These are phyloP conservation scores for Rhadina sibilatrix DNA, from an alignment of 2,113 vertebrate genomes.

Conservation along the genomic window DNA sequence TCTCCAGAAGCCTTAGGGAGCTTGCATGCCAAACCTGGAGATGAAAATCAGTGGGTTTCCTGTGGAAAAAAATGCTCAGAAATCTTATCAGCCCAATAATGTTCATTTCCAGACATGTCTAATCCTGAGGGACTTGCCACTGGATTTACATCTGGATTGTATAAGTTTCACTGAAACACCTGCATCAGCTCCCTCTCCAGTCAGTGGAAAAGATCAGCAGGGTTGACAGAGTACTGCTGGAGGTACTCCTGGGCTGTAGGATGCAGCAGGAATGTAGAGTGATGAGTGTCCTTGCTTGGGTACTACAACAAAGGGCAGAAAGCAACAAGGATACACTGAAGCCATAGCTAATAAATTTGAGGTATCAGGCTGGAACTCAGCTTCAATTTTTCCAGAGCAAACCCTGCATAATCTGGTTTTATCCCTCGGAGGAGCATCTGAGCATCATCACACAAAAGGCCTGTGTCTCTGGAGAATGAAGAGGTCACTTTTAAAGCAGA, in stretches of 20 bases:
- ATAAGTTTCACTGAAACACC: slow-evolving; percentile 58
- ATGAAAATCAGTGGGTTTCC: slow-evolving; percentile 61
- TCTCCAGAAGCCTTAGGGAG: slow-evolving; percentile 38
- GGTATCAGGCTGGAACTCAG: background rate
- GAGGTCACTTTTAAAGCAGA: background rate
- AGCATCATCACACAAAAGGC: background rate
- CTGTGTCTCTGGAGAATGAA: background rate
- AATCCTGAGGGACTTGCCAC: slow-evolving; percentile 59
- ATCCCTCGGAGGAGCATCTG: background rate
- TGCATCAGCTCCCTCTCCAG: slow-evolving; percentile 28
- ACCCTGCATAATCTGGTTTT: background rate
- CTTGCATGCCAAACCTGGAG: slow-evolving; percentile 13
- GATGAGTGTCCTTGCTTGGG: background rate
- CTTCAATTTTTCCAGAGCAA: background rate
- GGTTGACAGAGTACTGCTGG: background rate
- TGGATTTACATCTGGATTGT: slow-evolving; percentile 65
- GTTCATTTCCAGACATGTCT: slow-evolving; percentile 64
- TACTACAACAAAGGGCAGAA: background rate
- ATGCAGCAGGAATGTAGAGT: fast-evolving
- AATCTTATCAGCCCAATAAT: slow-evolving; percentile 65
- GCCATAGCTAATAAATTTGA: background rate
- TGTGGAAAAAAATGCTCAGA: slow-evolving; percentile 62
- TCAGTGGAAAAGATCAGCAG: background rate
- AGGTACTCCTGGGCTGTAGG: background rate
- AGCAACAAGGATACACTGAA: background rate